These are phyloP conservation scores for Cheilosia scutellata DNA, from an alignment of 2,888 invertebrate species.

Conservation along the genomic window DNA sequence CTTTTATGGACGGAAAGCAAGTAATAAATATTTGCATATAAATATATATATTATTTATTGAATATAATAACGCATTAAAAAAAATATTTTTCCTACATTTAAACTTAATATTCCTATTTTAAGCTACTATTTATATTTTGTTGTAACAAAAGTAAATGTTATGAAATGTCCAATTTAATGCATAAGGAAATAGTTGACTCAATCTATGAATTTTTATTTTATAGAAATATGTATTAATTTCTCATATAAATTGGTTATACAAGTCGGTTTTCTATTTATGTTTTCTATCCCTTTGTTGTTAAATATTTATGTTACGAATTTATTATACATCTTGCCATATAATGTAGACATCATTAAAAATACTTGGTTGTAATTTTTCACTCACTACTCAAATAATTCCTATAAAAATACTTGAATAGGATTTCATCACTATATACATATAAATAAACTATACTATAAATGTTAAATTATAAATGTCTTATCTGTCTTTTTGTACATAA, in stretches of 20 bases:
- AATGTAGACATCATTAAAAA: slow-evolving; percentile 16
- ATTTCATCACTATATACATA: slow-evolving; percentile 35
- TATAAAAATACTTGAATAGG: slow-evolving; percentile 44
- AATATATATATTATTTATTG: slow-evolving; percentile 55
- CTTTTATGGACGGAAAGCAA: slow-evolving; percentile 68
- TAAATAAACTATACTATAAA: slow-evolving; percentile 31
- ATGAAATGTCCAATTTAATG: too few relatives aligned
- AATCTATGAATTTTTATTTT: not conserved
- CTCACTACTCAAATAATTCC: slow-evolving; percentile 56
- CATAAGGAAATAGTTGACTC: too few relatives aligned
- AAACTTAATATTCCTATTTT: slow-evolving; percentile 63
- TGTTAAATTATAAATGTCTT: slow-evolving; percentile 54
- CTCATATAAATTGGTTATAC: not conserved
- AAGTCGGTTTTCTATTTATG: too few relatives aligned
- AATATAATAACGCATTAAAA: slow-evolving; percentile 26
- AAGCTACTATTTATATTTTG: slow-evolving; percentile 1
- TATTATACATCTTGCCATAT: not conserved
- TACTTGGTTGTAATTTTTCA: slow-evolving; percentile 65
- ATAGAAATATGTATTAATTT: not conserved
- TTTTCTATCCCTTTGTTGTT: slow-evolving; percentile 30
- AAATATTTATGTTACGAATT: slow-evolving; percentile 6
- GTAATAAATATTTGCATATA: slow-evolving; percentile 58
- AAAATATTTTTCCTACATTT: slow-evolving; percentile 50
- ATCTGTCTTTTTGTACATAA: slow-evolving; percentile 70
- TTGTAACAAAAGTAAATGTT: too few relatives aligned